Conservation (phyloP, 2,113 vertebrate genomes). For the Bucco capensis region DNA sequence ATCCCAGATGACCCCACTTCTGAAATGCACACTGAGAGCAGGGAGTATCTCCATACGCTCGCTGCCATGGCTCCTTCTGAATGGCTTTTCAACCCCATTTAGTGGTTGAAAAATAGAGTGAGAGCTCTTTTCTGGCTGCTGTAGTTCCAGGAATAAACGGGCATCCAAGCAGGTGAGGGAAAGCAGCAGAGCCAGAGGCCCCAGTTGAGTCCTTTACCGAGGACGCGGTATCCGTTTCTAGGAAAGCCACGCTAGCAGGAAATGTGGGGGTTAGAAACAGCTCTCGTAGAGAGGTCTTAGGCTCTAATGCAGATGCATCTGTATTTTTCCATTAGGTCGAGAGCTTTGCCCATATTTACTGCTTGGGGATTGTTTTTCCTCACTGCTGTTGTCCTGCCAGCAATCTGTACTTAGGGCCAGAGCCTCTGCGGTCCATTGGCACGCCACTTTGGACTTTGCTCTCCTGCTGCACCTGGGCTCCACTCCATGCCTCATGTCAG, state of each 20-base stretch:
- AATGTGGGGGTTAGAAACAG: neutral
- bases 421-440: constrained; percentile 16
- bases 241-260: constrained; percentile 32
- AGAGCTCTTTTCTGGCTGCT: neutral
- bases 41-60: neutral
- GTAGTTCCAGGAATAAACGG: neutral
- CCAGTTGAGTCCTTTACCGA: neutral
- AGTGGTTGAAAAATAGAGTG: neutral
- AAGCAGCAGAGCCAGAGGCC: neutral
- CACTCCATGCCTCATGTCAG: neutral
- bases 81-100: neutral
- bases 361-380: constrained; percentile 51
- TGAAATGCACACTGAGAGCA: neutral
- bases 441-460: neutral
- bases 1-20: neutral
- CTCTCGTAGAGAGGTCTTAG: neutral
- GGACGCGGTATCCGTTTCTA: neutral
- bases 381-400: constrained; percentile 43
- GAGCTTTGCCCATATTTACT: constrained; percentile 35
- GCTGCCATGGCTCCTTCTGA: accelerated
- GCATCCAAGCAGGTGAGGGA: constrained; percentile 47
- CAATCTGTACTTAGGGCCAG: neutral
- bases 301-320: constrained; percentile 12
- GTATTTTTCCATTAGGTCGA: constrained; percentile 2
- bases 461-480: neutral